Conservation (phyloP, 2,888 invertebrate species). For the Nycteola revayana region DNA sequence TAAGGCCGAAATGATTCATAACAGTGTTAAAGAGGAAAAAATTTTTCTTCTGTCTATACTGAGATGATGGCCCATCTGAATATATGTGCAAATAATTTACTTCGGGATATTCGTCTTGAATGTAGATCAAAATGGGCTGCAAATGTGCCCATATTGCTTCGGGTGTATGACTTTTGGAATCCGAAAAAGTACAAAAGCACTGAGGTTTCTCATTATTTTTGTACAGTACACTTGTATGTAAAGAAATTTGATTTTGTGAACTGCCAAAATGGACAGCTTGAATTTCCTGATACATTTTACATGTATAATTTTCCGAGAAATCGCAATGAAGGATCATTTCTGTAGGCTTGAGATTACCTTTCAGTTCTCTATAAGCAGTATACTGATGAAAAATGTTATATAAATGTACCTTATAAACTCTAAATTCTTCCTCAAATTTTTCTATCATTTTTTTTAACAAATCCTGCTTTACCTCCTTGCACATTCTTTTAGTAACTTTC, state of each 20-base stretch:
- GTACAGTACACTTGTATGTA: conserved; percentile 1
- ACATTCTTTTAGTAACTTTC: conserved; percentile 1
- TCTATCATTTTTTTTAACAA: too few relatives aligned
- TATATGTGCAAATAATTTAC: conserved; percentile 4
- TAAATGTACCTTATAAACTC: background rate
- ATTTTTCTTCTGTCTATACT: conserved; percentile 11
- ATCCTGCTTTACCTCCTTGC: background rate
- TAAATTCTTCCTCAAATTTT: too few relatives aligned
- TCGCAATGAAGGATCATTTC: conserved; percentile 3
- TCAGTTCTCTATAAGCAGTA: conserved; percentile 1
- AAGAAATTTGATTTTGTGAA: background rate
- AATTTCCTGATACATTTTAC: conserved; percentile 2
- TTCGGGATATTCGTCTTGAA: background rate
- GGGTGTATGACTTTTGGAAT: conserved; percentile 1
- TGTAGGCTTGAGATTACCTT: conserved; percentile 2
- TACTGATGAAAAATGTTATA: conserved; percentile 1
- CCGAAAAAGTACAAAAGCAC: conserved; percentile 1
- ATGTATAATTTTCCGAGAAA: conserved; percentile 1
- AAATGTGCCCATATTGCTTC: conserved; percentile 4
- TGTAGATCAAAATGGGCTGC: background rate
- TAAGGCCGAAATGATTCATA: conserved; percentile 10
- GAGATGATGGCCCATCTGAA: conserved; percentile 7
- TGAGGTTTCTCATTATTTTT: conserved; percentile 1
- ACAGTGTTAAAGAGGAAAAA: conserved; percentile 7
- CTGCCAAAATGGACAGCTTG: conserved; percentile 3